Evolutionary conservation across 2,888 invertebrate species (phyloP).

Genomic region (Chorisops tibialis): DNA sequence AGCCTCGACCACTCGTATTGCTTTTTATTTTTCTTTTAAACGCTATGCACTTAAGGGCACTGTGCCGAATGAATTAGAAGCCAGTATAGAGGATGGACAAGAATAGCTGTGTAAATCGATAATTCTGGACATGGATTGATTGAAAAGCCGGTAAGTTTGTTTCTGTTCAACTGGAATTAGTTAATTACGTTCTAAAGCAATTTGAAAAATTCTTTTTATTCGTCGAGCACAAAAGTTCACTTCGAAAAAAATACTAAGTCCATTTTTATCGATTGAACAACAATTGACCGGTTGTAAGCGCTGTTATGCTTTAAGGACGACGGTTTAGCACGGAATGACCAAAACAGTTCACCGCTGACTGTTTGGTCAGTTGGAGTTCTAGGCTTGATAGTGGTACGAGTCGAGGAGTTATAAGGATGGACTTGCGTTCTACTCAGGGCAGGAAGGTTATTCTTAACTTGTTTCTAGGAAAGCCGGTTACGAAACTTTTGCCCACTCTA

Average conservation of each 20-base stretch:
- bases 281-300: too few species aligned
- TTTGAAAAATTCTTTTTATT: too few species aligned
- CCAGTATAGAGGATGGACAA: neutral
- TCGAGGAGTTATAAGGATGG: slow-evolving; percentile 10
- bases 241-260: too few species aligned
- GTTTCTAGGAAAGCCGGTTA: slow-evolving; percentile 28
- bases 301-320: slow-evolving; percentile 31
- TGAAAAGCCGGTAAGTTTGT: slow-evolving; percentile 6
- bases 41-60: slow-evolving; percentile 19
- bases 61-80: slow-evolving; percentile 5
- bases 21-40: neutral
- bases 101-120: slow-evolving; percentile 5
- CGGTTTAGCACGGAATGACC: slow-evolving; percentile 48
- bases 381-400: slow-evolving; percentile 3
- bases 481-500: slow-evolving; percentile 1
- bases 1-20: neutral
- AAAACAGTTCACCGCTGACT: slow-evolving; percentile 36
- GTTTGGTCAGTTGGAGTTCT: slow-evolving; percentile 29
- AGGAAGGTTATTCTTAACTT: slow-evolving; percentile 32
- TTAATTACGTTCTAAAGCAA: too few species aligned
- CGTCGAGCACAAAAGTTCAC: too few species aligned
- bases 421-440: slow-evolving; percentile 16
- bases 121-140: neutral
- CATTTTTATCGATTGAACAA: too few species aligned
- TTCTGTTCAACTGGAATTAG: too few species aligned